Base-by-base conservation (phyloP, 2,888 invertebrate genomes). In the Helobdella robusta region DNA sequence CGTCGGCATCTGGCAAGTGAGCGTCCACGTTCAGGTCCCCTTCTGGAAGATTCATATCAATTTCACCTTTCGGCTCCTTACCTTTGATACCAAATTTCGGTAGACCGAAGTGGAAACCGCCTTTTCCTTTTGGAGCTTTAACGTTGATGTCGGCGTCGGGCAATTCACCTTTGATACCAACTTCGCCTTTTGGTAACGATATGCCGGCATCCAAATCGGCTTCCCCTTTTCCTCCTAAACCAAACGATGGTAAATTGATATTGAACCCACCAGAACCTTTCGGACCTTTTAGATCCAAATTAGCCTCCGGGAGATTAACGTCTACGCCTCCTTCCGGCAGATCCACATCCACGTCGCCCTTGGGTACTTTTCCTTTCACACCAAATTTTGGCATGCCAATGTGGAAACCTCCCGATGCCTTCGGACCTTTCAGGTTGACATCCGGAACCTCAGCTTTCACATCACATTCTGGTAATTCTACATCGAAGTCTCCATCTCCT, bases 301-400 rank as follows among this genome's bases (percentile, higher is more conserved):
- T 36, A 1, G 46, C 59, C 32, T 59, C 65, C 1, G 58, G 58
- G n/a, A 64, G 18, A n/a, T 59, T 48, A 8, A 28, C 65, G 34
- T 44, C 18, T 35, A 56, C 46, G 32, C 32, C 50, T 2, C 2
- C 59, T 48, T 62, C 28, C 18, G 65, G 65, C 18, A 65, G 2
- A 28, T 65, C 46, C 15, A 62, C 30, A 23, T 62, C 62, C 15
- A 62, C n/a, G 28, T 50, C 62, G n/a, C 65, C 65, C 48, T 65
- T 65, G 15, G 48, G 23, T 5, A 50, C 60, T 28, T 65, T 60
- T 23, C 60, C 65, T 59, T 65, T 60, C 18, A 65, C 25, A 18
- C 65, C 65, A 36, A 65, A 65, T 23, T 59, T 59, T 32, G 65
- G 65, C 35, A 65, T 30, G n/a, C 59, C 59, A 36, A 65, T 34